Evolutionary conservation across 2,113 vertebrate species (phyloP).

Genomic region (Malaclemys terrapin): DNA sequence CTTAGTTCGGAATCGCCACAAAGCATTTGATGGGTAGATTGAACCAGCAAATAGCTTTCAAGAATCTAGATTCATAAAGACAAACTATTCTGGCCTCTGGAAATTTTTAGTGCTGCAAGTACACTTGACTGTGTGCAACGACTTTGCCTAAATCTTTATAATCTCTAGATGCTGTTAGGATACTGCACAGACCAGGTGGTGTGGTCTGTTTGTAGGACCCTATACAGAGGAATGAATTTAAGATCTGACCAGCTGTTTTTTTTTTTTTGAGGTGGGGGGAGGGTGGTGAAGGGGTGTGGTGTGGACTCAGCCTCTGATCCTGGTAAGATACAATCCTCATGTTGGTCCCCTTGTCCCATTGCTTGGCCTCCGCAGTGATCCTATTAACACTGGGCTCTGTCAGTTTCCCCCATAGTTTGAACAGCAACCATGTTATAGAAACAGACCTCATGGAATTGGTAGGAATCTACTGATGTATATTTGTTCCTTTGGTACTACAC

Average conservation of each 20-base stretch:
- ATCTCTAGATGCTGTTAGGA: background rate
- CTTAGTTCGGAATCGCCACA: background rate
- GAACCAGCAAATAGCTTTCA: too few relatives aligned
- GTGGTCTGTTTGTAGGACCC: background rate
- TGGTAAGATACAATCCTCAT: too few relatives aligned
- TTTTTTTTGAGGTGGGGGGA: too few relatives aligned
- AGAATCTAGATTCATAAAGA: too few relatives aligned
- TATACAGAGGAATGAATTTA: background rate
- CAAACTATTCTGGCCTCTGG: background rate
- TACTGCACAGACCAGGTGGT: background rate
- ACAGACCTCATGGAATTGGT: too few relatives aligned
- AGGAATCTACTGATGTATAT: background rate
- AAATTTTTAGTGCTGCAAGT: background rate
- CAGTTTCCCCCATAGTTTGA: background rate
- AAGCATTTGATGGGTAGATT: too few relatives aligned
- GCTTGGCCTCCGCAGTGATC: too few relatives aligned
- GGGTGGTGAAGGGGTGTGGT: too few relatives aligned
- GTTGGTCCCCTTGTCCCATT: too few relatives aligned
- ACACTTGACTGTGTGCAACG: background rate
- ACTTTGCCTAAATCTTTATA: background rate
- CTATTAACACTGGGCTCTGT: too few relatives aligned
- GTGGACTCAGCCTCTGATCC: background rate
- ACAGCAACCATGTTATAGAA: background rate
- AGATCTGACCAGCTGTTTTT: background rate
- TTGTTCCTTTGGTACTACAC: background rate